Conservation (phyloP, 2,113 vertebrate species). For the Okapia johnstoni region DNA sequence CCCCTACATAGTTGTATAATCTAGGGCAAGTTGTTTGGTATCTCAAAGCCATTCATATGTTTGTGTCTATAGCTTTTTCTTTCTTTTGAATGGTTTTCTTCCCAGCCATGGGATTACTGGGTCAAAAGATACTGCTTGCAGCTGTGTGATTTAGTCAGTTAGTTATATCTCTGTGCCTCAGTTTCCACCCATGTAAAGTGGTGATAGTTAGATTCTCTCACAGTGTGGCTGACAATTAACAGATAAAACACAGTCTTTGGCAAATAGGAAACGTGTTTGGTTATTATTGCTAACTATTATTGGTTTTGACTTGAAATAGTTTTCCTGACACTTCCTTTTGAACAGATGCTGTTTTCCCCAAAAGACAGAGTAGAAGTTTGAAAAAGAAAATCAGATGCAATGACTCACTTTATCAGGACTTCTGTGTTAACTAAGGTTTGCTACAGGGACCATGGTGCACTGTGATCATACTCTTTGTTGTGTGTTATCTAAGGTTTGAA, state of each 20-base stretch:
- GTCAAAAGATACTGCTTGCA: neutral
- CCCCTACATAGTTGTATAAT: neutral
- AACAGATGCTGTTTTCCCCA: neutral
- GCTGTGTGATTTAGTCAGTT: neutral
- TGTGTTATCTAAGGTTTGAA: neutral
- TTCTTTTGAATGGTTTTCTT: constrained; percentile 18
- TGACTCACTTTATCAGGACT: neutral
- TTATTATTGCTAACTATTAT: neutral
- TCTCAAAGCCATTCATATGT: neutral
- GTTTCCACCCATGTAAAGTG: neutral
- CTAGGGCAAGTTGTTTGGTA: neutral
- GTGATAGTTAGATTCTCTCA: neutral
- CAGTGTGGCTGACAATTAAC: neutral
- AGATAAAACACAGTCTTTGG: neutral
- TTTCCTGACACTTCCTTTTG: neutral
- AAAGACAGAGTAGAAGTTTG: neutral
- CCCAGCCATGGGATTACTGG: neutral
- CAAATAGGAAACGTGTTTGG: neutral
- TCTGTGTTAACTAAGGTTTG: neutral
- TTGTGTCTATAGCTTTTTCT: neutral
- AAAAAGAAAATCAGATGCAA: neutral
- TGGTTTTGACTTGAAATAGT: neutral
- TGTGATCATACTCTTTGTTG: neutral
- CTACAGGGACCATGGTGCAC: neutral
- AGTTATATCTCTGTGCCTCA: neutral